Conservation (phyloP, 2,888 invertebrate species). For the Hyppa rectilinea region DNA sequence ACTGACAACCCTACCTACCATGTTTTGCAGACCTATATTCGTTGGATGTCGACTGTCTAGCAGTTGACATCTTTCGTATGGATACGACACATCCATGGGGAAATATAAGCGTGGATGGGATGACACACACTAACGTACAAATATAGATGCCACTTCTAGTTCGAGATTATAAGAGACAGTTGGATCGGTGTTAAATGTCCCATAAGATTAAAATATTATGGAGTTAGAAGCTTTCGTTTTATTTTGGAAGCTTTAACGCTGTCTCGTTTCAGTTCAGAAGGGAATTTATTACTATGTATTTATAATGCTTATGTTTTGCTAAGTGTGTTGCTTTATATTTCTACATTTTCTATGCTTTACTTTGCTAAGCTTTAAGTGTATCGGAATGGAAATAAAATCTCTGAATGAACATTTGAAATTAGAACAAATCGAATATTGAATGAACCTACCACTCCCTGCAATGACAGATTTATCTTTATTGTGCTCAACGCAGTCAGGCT, state of each 20-base stretch:
- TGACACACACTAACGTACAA: constrained; percentile 37
- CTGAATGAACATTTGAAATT: neutral
- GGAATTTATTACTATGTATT: constrained; percentile 8
- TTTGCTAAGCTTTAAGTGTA: neutral
- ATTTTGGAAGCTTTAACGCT: constrained; percentile 9
- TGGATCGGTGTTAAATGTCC: constrained; percentile 36
- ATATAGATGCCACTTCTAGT: constrained; percentile 41
- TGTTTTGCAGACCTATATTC: constrained; percentile 73
- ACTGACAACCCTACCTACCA: constrained; percentile 56
- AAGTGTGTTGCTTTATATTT: neutral
- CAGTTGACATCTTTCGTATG: constrained; percentile 68
- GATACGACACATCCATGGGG: constrained; percentile 62
- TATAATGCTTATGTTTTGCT: neutral
- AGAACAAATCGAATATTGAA: constrained; percentile 24
- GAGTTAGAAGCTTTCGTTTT: constrained; percentile 9
- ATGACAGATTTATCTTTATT: constrained; percentile 24
- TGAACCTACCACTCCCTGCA: neutral
- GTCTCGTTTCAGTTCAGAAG: constrained; percentile 4
- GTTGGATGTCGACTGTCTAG: constrained; percentile 67
- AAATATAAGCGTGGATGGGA: constrained; percentile 55
- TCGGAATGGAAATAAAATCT: neutral
- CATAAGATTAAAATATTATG: constrained; percentile 26
- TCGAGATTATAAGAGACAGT: constrained; percentile 31
- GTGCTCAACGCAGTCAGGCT: neutral
- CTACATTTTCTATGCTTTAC: neutral